phyloP scores from a whole-genome alignment of 2,113 vertebrate genomes.

The Dinomys branickii region DNA sequence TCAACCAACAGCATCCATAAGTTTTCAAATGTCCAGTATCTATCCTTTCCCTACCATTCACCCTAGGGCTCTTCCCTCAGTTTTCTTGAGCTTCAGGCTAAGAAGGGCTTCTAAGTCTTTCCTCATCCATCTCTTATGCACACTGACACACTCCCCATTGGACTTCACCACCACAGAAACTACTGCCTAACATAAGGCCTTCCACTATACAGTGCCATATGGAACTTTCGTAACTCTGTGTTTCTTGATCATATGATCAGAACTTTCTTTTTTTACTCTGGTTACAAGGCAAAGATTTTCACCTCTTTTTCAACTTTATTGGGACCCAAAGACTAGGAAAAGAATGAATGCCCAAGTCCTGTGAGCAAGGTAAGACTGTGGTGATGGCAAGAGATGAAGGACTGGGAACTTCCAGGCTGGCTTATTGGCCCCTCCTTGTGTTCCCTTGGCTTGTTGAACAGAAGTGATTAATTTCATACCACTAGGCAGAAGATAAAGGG shows the following conservation, averaged over 20 bases:
- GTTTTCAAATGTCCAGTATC: not conserved
- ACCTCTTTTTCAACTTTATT: not conserved
- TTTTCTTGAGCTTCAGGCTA: not conserved
- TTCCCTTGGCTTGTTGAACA: not conserved
- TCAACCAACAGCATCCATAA: not conserved
- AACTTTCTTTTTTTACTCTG: not conserved
- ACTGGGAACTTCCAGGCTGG: not conserved
- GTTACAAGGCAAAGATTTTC: not conserved
- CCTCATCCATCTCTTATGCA: not conserved
- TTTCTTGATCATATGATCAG: not conserved
- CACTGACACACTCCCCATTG: not conserved
- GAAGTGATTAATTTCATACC: not conserved
- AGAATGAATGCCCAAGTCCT: not conserved
- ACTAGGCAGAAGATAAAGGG: not conserved
- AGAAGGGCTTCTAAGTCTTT: not conserved
- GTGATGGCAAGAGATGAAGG: not conserved
- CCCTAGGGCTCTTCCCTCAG: not conserved
- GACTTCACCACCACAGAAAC: not conserved
- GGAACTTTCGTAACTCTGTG: not conserved
- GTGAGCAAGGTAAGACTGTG: not conserved
- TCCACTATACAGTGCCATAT: too few species aligned
- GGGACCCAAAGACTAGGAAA: not conserved
- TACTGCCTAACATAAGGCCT: not conserved
- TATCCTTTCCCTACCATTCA: too few species aligned
- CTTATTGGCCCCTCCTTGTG: not conserved